Conservation (phyloP, 2,888 invertebrate genomes). For the Limnephilus rhombicus region DNA sequence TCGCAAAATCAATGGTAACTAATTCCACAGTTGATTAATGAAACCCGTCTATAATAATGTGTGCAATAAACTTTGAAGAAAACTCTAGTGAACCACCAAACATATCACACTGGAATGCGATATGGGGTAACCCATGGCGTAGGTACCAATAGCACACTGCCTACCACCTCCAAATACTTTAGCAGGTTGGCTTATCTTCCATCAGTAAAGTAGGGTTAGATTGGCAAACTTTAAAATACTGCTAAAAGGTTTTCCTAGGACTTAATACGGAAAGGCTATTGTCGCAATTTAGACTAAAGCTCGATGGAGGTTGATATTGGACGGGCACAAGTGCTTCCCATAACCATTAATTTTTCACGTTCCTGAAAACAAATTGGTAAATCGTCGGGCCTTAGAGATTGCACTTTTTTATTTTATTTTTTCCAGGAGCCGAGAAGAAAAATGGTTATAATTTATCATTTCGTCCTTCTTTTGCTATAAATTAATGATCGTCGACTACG, state of each 20-base stretch:
- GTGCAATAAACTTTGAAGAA: background rate
- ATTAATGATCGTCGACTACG: constrained; percentile 42
- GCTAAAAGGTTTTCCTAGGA: constrained; percentile 39
- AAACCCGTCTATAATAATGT: background rate
- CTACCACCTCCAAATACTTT: background rate
- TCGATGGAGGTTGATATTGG: constrained; percentile 48
- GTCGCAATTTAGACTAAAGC: constrained; percentile 36
- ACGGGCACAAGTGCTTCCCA: constrained; percentile 32
- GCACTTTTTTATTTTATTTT: constrained; percentile 30
- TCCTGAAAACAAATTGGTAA: constrained; percentile 46
- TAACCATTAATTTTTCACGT: constrained; percentile 47
- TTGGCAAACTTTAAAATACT: constrained; percentile 26
- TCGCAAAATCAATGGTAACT: background rate
- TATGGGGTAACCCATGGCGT: background rate
- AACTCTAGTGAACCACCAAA: background rate
- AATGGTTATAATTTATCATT: constrained; percentile 46
- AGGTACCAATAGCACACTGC: background rate
- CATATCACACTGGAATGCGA: background rate
- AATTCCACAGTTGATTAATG: background rate
- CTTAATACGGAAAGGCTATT: constrained; percentile 25
- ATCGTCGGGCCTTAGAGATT: constrained; percentile 22
- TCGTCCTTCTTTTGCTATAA: constrained; percentile 21
- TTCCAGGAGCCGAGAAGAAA: background rate
- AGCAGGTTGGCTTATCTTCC: constrained; percentile 19
- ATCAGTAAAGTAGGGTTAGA: constrained; percentile 26